Base-by-base conservation (phyloP, 64 coral and sea anemone species). In the Acropora tenuis region DNA sequence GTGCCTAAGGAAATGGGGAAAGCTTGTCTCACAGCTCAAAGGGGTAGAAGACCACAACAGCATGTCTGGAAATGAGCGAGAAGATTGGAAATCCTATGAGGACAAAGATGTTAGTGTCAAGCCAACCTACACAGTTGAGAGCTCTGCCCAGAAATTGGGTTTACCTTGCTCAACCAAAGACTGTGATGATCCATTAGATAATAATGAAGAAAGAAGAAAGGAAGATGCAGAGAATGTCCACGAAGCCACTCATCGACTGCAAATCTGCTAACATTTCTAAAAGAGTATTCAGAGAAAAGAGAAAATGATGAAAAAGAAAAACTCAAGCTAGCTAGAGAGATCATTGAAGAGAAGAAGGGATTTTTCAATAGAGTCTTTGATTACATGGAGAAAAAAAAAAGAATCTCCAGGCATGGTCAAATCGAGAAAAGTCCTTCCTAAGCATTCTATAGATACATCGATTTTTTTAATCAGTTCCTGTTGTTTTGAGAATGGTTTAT, bases 231-330 rank as follows among this genome's bases (percentile, higher is more conserved):
- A 41, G 69, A 85, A 66, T 43, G 60, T 11, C 82, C 82, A 85
- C 41, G 59, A 40, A 48, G 83, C 63, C 45, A 67, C 18, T 86
- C 83, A 4, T 86, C 83, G 9, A 67, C 83, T 43, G 30, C 83
- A 73, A 66, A 86, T 48, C 71, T 86, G 83, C 45, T 78, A 83
- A 45, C 18, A 73, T 88, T 93, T 78, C 60, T 88, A 67, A 78
- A 88, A 52, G 48, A 46, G 73, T 93, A 93, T 80, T 65, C 4
- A 50, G 84, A 93, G 50, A 84, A 87, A 50, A 80, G 73, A 75
- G 91, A 93, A 50, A 73, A 93, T 81, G 91, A 66, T 5, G 84
- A 93, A 59, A 75, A 86, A 86, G 81, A 92, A 86, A 92, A 86
- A 84, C 12, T 92, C 30, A 81, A 92, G 84, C 50, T 93, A 16